Base-by-base conservation (phyloP, 2,888 invertebrate genomes). In the Kuschelorhynchus macadamiae region DNA sequence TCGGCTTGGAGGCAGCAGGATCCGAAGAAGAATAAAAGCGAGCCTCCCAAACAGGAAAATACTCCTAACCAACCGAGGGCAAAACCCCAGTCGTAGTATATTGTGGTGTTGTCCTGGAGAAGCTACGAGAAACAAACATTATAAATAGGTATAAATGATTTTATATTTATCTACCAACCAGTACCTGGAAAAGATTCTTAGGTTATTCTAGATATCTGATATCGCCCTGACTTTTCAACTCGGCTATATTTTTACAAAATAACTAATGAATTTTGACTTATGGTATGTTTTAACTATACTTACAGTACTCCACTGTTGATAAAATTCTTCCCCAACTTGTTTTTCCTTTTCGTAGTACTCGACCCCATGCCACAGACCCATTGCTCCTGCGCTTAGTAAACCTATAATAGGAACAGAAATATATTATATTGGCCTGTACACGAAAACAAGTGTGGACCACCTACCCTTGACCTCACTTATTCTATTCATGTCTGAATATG, bases 331-430 rank as follows among this genome's bases (percentile, higher is more conserved):
- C 66, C 96, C 95, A 60, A 96, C 94, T 49, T 96, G 91, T 82
- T 96, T 95, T 84, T 96, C 95, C 80, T 95, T 94, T 84, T 97
- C 97, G 81, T 94, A 96, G 85, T 96, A 97, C 83, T 97, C 96
- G 21, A 96, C 96, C 57, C 95, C 96, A 81, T 97, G 96, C 96
- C 96, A 97, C 49, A 96, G 86, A 42, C 96, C 96, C 96, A 97
- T 97, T 42, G 93, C 95, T 67, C 95, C 96, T 30, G 96, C 97
- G 72, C 95, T 92, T 77, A 97, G 85, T 70, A 97, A 85, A 85
- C 96, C 96, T 92, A 84, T 16, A 52, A 12, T 20, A 49, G 3
- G 20, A 57, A 64, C n/a, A n/a, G n/a, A n/a, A n/a, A n/a, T n/a
- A n/a, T n/a, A n/a, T n/a, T n/a, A n/a, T n/a, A n/a, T n/a, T n/a